Base-by-base conservation (phyloP, 2,888 invertebrate species). In the Hedychridium roseum region DNA sequence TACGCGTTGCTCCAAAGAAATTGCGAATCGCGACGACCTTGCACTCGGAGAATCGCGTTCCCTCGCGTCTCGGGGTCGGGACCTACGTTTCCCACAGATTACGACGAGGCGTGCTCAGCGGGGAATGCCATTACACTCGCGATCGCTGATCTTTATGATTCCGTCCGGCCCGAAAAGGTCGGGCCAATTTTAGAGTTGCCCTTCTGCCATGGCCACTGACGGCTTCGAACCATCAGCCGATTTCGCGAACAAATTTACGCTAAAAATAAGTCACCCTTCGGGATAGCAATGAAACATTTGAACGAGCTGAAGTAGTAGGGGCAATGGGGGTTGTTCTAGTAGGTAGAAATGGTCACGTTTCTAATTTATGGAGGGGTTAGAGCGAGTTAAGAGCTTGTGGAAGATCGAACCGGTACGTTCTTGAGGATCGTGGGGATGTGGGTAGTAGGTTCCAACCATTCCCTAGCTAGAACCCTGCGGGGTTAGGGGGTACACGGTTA, bases 91-190 rank as follows among this genome's bases (percentile, higher is more conserved):
- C 60, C 54, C 58, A 61, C 56, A 61, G 61, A 65, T 64, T 66
- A 59, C 61, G 61, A 56, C 54, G 60, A 49, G 59, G 57, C 56
- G 52, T 51, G 58, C 70, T 51, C 70, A 64, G 68, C 69, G 39
- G 70, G 68, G 63, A 64, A 57, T 60, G 57, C 68, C 60, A 65
- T 68, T 68, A 70, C 60, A 56, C 54, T 64, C 56, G 54, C 63
- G 60, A 64, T 61, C 57, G 56, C 40, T 54, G 57, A 68, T 62
- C 66, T 67, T 69, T 68, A 68, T 59, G 66, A 65, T 68, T 70
- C 57, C 59, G 66, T 66, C 60, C 62, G 45, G 46, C 50, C n/a
- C 57, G 55, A 68, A 59, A 68, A 60, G 57, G 55, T 54, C 54
- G 51, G 47, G 54, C 50, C 60, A 58, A 67, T 68, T 60, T 66